A percentile compares a stretch with the other conserved stretches of the same genome.
These are phyloP conservation scores for Hipparchia sbordonii DNA, from an alignment of 2,888 invertebrate species.

Conservation along the genomic window DNA sequence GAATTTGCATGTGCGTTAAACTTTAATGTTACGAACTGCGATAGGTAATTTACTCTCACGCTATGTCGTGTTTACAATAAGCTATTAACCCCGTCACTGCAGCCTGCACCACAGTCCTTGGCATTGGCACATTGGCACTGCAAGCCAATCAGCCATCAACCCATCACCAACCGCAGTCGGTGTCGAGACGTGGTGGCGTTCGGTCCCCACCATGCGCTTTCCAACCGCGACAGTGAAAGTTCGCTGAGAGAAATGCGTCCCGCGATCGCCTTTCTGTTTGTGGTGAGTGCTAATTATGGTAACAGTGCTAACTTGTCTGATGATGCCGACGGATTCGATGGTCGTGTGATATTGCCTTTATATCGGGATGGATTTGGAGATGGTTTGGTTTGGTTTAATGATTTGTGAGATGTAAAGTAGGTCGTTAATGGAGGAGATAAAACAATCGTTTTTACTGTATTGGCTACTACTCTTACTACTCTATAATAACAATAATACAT, in stretches of 20 bases:
- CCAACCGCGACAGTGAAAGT: slow-evolving; percentile 74
- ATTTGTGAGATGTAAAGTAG: slow-evolving; percentile 7
- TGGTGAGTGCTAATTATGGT: slow-evolving; percentile 78
- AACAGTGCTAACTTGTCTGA: slow-evolving; percentile 42
- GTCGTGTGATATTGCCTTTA: slow-evolving; percentile 18
- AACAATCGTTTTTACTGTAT: not conserved
- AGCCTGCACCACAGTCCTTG: slow-evolving; percentile 61
- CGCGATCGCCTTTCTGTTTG: slow-evolving; percentile 78
- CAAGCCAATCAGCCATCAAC: slow-evolving; percentile 41
- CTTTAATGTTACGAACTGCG: not conserved
- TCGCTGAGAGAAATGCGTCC: slow-evolving; percentile 76
- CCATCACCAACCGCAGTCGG: slow-evolving; percentile 54
- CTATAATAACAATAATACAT: not conserved
- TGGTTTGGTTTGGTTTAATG: slow-evolving; percentile 15
- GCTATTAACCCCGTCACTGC: slow-evolving; percentile 30
- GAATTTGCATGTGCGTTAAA: not conserved
- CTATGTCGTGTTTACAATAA: not conserved
- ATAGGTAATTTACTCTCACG: not conserved
- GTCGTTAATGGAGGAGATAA: not conserved
- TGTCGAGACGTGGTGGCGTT: slow-evolving; percentile 60
- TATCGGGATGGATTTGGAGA: slow-evolving; percentile 23
- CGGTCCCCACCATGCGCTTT: slow-evolving; percentile 67
- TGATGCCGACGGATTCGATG: slow-evolving; percentile 27
- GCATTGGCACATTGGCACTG: slow-evolving; percentile 64
- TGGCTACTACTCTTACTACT: not conserved